These are phyloP conservation scores for Steromphala cineraria DNA, from an alignment of 2,888 invertebrate species.

Conservation along the genomic window DNA sequence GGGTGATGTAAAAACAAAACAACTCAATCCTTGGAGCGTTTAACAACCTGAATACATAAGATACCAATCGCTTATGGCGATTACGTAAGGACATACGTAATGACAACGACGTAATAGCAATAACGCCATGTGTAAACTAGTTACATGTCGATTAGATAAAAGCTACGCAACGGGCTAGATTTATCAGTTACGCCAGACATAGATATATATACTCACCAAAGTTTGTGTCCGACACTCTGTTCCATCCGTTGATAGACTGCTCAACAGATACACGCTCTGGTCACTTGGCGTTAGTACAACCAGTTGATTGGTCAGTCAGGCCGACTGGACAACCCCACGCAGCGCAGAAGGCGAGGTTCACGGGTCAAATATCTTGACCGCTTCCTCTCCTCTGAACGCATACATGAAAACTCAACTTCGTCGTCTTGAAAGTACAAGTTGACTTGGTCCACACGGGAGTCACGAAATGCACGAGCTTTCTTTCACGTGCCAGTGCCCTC, in stretches of 20 bases:
- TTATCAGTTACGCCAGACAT: background rate
- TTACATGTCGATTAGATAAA: background rate
- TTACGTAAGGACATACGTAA: conserved; percentile 3
- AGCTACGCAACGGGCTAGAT: background rate
- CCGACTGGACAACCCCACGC: too few relatives aligned
- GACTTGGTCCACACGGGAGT: too few relatives aligned
- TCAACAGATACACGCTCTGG: background rate
- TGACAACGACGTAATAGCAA: background rate
- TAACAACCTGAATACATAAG: too few relatives aligned
- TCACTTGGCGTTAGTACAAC: background rate
- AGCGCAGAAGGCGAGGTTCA: too few relatives aligned
- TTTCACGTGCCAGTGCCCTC: too few relatives aligned
- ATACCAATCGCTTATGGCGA: background rate
- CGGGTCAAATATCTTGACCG: too few relatives aligned
- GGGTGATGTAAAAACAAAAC: conserved; percentile 16
- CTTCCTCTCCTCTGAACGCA: too few relatives aligned
- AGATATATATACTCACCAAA: background rate
- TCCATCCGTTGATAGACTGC: background rate
- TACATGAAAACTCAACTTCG: too few relatives aligned
- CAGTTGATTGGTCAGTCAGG: background rate
- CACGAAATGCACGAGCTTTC: too few relatives aligned
- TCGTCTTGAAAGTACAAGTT: too few relatives aligned
- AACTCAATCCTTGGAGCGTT: background rate
- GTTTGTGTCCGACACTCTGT: background rate
- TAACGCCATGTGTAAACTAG: background rate